Evolutionary conservation across 1,140 invertebrate species (phyloP).

Genomic region (Temnothorax nylanderi): DNA sequence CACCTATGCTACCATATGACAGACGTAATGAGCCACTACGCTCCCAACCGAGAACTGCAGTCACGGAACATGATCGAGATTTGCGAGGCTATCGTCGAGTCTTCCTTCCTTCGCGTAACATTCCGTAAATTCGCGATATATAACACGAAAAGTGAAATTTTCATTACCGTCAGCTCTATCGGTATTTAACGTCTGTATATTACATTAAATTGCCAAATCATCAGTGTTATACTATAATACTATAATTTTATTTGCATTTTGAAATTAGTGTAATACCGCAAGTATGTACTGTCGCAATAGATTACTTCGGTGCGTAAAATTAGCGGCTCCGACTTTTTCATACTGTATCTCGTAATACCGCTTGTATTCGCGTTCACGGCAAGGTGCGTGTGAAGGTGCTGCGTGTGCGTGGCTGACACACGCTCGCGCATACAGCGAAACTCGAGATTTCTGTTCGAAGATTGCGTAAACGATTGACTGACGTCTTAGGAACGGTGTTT

Average conservation of each 20-base stretch:
- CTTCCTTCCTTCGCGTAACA: not conserved
- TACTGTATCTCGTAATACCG: not conserved
- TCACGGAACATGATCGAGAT: constrained; percentile 53
- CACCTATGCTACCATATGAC: constrained; percentile 49
- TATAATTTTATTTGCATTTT: not conserved
- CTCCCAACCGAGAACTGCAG: constrained; percentile 31
- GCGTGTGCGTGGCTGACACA: constrained; percentile 31
- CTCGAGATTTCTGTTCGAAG: constrained; percentile 60
- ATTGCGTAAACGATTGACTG: constrained; percentile 76
- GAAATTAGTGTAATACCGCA: not conserved
- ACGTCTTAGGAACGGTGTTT: constrained; percentile 55
- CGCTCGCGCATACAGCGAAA: constrained; percentile 13
- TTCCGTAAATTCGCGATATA: not conserved
- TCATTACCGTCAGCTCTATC: not conserved
- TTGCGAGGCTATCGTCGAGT: constrained; percentile 6
- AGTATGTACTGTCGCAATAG: not conserved
- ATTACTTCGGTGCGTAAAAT: not conserved
- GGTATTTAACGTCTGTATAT: not conserved
- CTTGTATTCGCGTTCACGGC: not conserved
- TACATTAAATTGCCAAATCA: not conserved
- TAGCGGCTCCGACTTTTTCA: not conserved
- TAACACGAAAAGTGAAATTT: not conserved
- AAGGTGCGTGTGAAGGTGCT: not conserved
- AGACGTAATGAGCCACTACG: constrained; percentile 45
- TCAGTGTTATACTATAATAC: not conserved